Evolutionary conservation across 1,140 invertebrate species (phyloP), one percentile per base, ranked within the genome.

Genomic region (Amphibalanus amphitrite): DNA sequence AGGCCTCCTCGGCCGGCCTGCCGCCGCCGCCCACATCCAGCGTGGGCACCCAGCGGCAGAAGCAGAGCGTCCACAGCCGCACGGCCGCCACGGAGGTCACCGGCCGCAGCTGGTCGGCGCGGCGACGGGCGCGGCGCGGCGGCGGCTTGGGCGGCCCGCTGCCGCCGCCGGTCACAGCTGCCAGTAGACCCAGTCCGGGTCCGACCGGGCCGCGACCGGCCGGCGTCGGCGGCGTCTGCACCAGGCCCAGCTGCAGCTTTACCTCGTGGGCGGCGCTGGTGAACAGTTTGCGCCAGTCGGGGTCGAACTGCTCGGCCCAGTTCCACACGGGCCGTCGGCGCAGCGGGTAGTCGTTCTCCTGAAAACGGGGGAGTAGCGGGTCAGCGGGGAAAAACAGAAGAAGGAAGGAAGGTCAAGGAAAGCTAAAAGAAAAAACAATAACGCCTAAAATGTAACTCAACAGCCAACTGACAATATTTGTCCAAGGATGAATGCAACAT

Each of bases 1-100:
- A 94, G 93, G 74, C 90, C 92, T 25, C 91, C 91, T 76, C 93
- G 93, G 78, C 93, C 92, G 0, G 90, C 90, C 25, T 90, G 89
- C 79, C 92, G 93, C 77, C 87, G 86, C 80, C 89, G 91, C 23
- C 84, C 86, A 8, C 85, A 88, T 59, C 47, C 47, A 59, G 47
- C 1, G 10, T 59, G 47, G 47, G 47, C 47, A 59, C 47, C 47
- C 47, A 59, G 47, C 47, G 47, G 47, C 47, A 59, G 47, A 59
- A 59, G 17, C 47, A 59, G 47, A 13, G 47, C 47, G 47, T 59
- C 47, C 47, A 59, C 13, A 59, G 47, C 6, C 47, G 47, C 47
- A 59, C 13, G 10, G 47, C 47, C 47, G 47, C 47, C 47, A 59
- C 47, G 1, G 47, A 59, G 6, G 47, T 23, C 13, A 59, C 47